Percentiles rank a stretch among this genome's conserved stretches.
phyloP scores from a whole-genome alignment of 2,797 vertebrate species.

The Acanthiza pusilla region DNA sequence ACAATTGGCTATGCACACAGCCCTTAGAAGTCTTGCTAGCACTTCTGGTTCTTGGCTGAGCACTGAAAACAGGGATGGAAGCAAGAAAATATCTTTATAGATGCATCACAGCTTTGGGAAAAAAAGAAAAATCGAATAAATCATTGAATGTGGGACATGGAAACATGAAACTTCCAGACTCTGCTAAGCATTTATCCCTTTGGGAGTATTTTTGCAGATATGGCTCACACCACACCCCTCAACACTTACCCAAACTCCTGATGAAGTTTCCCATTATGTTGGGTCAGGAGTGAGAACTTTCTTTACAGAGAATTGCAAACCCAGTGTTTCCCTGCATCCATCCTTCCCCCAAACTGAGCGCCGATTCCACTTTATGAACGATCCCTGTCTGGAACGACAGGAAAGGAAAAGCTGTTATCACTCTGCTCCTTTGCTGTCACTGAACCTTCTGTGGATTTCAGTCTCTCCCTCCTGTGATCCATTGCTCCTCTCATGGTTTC shows the following conservation, averaged over 20 bases:
- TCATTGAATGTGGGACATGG: neutral
- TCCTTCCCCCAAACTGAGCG: neutral
- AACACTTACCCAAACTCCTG: neutral
- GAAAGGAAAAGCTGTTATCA: neutral
- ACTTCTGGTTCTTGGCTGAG: neutral
- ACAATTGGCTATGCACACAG: constrained; percentile 25
- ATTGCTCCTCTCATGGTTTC: neutral
- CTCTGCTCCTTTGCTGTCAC: neutral
- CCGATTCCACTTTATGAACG: neutral
- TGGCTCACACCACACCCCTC: neutral
- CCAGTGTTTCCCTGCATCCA: neutral
- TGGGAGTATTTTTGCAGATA: neutral
- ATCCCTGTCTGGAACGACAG: neutral
- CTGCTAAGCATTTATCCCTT: neutral
- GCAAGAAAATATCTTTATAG: neutral
- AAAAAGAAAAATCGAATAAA: rapidly evolving
- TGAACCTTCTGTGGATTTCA: neutral
- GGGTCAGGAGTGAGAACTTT: neutral
- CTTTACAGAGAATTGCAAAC: neutral
- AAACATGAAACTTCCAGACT: neutral
- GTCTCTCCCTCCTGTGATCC: neutral
- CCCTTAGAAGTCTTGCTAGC: neutral
- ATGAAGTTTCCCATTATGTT: neutral
- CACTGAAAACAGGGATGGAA: neutral
- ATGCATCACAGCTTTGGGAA: neutral